Evolutionary conservation across 2,888 invertebrate genomes (phyloP), one percentile per base, ranked within the genome.

Genomic region (Mythimna vitellina): DNA sequence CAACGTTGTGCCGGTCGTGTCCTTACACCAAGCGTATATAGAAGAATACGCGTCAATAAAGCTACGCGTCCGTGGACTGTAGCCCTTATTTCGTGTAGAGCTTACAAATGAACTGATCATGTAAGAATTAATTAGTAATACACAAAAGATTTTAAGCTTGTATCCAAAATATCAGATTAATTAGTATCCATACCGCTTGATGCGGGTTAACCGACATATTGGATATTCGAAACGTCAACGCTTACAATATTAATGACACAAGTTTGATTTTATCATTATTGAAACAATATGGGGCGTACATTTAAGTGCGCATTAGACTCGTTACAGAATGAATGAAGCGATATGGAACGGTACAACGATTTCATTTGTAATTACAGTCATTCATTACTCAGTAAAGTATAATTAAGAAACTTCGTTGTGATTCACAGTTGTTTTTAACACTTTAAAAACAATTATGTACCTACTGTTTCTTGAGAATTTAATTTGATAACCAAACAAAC

Each of bases 321-420:
- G 20, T 79, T 61, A 56, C 35, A 66, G 49, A 79, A 77, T 73
- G 35, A 77, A 74, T 74, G 58, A 67, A 74, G 54, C 66, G 49
- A 58, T 77, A 77, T 64, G 54, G 58, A 79, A 67, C 74, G 66
- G 58, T 46, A 46, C 29, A 42, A 22, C 35, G n/a, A 80, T 67
- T 66, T 73, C 25, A 64, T 74, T 64, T 22, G 42, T 64, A 80
- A 77, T 79, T 77, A 65, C 62, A 64, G 46, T 80, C 54, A 67
- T 67, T 80, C 9, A 74, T 61, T 72, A 76, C 51, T 46, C 14
- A 32, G 72, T 25, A 29, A 54, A 29, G 25, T 56, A 64, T 25
- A 64, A 76, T 71, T 64, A 76, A 54, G 78, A 78, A 70, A 78
- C 64, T 71, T 70, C 20, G 58, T 70, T 60, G 46, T 71, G 72